Base-by-base conservation (phyloP, 2,797 vertebrate genomes). In the Sebastes ruberrimus region DNA sequence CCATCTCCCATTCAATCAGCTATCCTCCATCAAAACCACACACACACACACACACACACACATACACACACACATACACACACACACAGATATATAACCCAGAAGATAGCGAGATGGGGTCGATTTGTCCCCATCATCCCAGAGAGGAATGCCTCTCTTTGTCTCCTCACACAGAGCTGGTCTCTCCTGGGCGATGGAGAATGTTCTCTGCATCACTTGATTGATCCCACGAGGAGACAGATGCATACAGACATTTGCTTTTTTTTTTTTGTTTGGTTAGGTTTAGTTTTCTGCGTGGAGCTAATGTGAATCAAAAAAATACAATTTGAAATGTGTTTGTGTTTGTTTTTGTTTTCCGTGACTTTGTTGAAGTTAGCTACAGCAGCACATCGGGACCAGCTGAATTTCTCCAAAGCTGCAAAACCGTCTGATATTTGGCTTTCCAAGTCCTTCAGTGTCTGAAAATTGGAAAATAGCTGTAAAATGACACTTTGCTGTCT, bases 111-210 rank as follows among this genome's bases (percentile, higher is more conserved):
- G 14, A 62, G 77, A 81, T 18, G 74, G 76, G 61, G 66, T 74
- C 23, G 1, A 68, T 80, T 73, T 42, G 65, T 85, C 63, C 82
- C 71, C 62, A 18, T 66, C 81, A 57, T 83, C 83, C 74, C 78
- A 63, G 74, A 85, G 72, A 80, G 80, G 80, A 84, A 70, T 14
- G 49, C 78, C 80, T 85, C 74, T 87, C 86, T 83, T 81, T 82
- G 84, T 86, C 83, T 88, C 84, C 86, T 87, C 82, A 82, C 79
- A 80, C 76, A 92, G 92, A 93, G 91, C 90, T 91, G 93, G 91
- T 91, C 92, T 94, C 91, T 93, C 81, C 86, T 78, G 83, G 73
- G 81, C 55, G 61, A 80, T 69, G 78, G 66, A 83, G 69, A 84
- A 80, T 75, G n/a, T 73, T 77, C 70, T 87, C 76, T 86, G 84